Evolutionary conservation across 30 jellyfish, hydroid and myxozoan species (phyloP), one percentile per base, ranked within the genome.

Genomic region (Aurelia sp.): DNA sequence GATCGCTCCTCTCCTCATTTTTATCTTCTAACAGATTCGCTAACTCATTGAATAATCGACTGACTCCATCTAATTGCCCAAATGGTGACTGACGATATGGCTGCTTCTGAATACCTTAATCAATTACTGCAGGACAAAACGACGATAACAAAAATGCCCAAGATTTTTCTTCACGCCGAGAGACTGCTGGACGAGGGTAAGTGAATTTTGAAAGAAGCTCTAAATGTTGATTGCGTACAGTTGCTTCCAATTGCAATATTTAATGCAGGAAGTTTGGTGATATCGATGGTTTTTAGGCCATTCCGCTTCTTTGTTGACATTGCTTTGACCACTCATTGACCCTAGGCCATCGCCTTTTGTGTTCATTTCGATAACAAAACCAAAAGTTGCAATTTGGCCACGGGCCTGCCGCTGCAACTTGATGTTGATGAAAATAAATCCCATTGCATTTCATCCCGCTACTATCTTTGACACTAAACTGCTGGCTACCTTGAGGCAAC

Each of bases 151-250:
- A 95, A 95, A 75, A 95, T 95, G 99, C 99, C 99, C 72, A 95
- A 95, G 88, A 95, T 95, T 18, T 95, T 95, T 61, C 91, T 95
- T 31, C 99, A 95, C 86, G 87, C 99, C 21, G 99, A 95, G 84
- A 89, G 99, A 80, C 81, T 95, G 64, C 96, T 95, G 40, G 99
- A 95, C 63, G 99, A 95, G 72, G 99, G 99, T 95, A 60, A 72
- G 92, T 15, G 63, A 16, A 31, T 53, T 20, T 21, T 70, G 63
- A 47, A 70, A 64, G n/a, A 64, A 18, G 33, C 41, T 17, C 4
- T 17, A 64, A 64, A 64, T 21, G 8, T 64, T 64, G 33, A 13
- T 17, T 18, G 21, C 33, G 16, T 21, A 5, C 19, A 21, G 41
- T 64, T 52, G 18, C 18, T 64, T 4, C 75, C 75, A 21, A 4